Evolutionary conservation across 2,797 vertebrate genomes (phyloP).

Genomic region (Tangara arthus): DNA sequence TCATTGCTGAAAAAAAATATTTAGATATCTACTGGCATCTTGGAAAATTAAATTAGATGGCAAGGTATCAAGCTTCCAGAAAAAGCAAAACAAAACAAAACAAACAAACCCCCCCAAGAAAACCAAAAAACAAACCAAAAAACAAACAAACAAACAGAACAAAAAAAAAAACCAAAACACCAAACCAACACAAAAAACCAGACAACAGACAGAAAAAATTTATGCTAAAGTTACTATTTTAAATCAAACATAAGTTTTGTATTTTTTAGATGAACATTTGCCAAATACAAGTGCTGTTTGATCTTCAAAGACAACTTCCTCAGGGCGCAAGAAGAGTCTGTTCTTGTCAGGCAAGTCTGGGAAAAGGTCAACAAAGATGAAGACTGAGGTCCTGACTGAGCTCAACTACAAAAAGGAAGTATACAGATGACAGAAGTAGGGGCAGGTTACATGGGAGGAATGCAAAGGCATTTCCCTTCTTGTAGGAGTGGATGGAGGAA

Average conservation of each 20-base stretch:
- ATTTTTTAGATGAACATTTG: neutral
- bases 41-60: neutral
- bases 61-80: neutral
- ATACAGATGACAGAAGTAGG: neutral
- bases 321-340: neutral
- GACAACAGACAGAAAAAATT: neutral
- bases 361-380: neutral
- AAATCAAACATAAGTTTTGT: neutral
- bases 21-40: neutral
- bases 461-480: neutral
- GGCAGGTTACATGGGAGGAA: neutral
- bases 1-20: neutral
- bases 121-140: too few species aligned
- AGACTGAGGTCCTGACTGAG: neutral
- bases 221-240: neutral
- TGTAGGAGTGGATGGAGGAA: neutral
- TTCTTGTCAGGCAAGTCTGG: neutral
- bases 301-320: neutral
- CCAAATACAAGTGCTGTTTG: neutral
- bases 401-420: neutral
- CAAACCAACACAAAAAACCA: accelerated
- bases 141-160: too few species aligned
- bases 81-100: neutral
- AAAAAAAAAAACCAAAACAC: too few species aligned
- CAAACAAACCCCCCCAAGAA: too few species aligned